Base-by-base conservation (phyloP, 2,797 vertebrate genomes). In the Premnoplex brunnescens region DNA sequence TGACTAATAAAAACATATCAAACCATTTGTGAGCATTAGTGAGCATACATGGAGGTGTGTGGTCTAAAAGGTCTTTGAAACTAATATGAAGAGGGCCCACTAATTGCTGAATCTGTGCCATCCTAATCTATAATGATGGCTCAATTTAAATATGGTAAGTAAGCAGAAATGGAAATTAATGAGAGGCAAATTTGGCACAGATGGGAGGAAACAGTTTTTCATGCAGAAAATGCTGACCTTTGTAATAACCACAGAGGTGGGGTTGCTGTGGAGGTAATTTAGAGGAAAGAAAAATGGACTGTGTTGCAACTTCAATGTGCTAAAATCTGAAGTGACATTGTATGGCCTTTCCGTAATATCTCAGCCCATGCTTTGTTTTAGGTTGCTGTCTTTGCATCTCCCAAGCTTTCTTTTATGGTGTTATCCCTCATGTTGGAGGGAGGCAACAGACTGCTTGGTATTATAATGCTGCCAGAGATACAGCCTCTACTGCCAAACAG, bases 81-180 rank as follows among this genome's bases (percentile, higher is more conserved):
- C 12, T 23, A 51, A 19, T 69, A 48, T 7, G 11, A 12, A 37
- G 15, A 52, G 16, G 21, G 30, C 10, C 10, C 8, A 10, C 6
- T 63, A 28, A 59, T 52, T 82, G 12, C 46, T 90, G 62, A 54
- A 90, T 87, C n/a, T 18, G 3, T 89, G 62, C 36, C 56, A 49
- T 71, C 59, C 91, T 91, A 86, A 82, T 93, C 36, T 91, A 30
- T 74, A 93, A 82, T 89, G 77, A 90, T 87, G 12, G 20, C 18
- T 22, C 36, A 60, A 90, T 71, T 90, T 93, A 83, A 90, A 94
- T 36, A 79, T 0, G 96, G 98, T 97, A 98, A 97, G 97, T 97
- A 97, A 98, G 95, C 94, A 98, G 97, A 98, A 98, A 98, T 98
- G 97, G 96, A 97, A 98, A 98, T 98, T 98, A 98, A 98, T 98